Conservation (phyloP, 2,797 vertebrate genomes). For the Rhodeus uyekii region DNA sequence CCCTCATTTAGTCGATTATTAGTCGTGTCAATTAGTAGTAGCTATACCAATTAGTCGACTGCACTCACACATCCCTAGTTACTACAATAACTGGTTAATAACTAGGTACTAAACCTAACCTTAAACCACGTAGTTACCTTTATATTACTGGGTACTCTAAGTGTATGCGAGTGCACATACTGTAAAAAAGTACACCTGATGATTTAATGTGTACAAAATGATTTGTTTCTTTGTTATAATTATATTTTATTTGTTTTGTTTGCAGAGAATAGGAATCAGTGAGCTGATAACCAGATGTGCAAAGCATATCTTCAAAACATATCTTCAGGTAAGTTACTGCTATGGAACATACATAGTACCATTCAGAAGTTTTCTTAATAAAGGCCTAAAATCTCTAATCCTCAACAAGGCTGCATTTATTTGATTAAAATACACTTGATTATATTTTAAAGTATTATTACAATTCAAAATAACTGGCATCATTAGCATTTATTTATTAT, state of each 20-base stretch:
- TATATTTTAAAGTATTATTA: not conserved
- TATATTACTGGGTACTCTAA: not conserved
- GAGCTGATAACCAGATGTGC: slow-evolving; percentile 96
- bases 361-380: not conserved
- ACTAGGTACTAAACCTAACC: not conserved
- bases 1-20: too few relatives aligned
- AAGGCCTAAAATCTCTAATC: not conserved
- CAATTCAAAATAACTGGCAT: not conserved
- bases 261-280: slow-evolving; percentile 92
- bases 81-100: not conserved
- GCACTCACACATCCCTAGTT: too few relatives aligned
- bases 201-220: not conserved
- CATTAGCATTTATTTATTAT: too few relatives aligned
- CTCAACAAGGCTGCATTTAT: not conserved
- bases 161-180: not conserved
- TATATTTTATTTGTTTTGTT: slow-evolving; percentile 28
- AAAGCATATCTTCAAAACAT: slow-evolving; percentile 98
- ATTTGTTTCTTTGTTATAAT: not conserved
- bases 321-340: slow-evolving; percentile 86
- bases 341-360: not conserved
- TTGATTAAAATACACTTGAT: not conserved
- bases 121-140: not conserved
- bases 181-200: not conserved
- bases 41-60: too few relatives aligned
- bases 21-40: too few relatives aligned